Base-by-base conservation (phyloP, 1,140 invertebrate species). In the Hylyphantes graminicola region DNA sequence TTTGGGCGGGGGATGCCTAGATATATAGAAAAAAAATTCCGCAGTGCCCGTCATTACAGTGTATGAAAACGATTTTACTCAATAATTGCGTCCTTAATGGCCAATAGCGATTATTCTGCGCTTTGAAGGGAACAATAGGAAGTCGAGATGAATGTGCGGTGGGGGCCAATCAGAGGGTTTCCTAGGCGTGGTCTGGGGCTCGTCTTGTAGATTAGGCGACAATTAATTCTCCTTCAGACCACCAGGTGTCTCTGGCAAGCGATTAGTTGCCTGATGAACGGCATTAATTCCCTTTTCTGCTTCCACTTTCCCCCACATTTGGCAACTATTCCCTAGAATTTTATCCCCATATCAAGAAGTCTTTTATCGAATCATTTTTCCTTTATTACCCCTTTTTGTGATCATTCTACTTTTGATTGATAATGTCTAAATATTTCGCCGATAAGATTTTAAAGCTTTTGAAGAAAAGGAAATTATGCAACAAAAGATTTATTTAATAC, bases 11-110 rank as follows among this genome's bases (percentile, higher is more conserved):
- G 65, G n/a, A 53, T 13, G 15, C 51, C 19, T 50, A 35, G 63
- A 79, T 79, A 76, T 63, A 64, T 63, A 64, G 64, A 54, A 48
- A 64, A 63, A 65, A 65, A 67, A 68, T 55, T 35, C 17, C 64
- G 19, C 35, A 15, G n/a, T 35, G 65, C 75, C 80, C 80, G 80
- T 83, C 80, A 83, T 83, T 83, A 83, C 80, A 70, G 75, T 83
- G 80, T 83, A 82, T 83, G 80, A 83, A 83, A 83, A 75, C 72
- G 80, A 83, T 83, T 83, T 83, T 83, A 83, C 70, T 75, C 80
- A 83, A 83, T 83, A 83, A 83, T 83, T 83, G 80, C 70, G 72
- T 64, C 72, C 75, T 83, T 83, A 83, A 83, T 83, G 80, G 80
- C 80, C 80, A 83, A 83, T 83, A 83, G 80, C 80, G 80, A 83